phyloP scores from a whole-genome alignment of 2,888 invertebrate species.

The Dryocosmus kuriphilus region DNA sequence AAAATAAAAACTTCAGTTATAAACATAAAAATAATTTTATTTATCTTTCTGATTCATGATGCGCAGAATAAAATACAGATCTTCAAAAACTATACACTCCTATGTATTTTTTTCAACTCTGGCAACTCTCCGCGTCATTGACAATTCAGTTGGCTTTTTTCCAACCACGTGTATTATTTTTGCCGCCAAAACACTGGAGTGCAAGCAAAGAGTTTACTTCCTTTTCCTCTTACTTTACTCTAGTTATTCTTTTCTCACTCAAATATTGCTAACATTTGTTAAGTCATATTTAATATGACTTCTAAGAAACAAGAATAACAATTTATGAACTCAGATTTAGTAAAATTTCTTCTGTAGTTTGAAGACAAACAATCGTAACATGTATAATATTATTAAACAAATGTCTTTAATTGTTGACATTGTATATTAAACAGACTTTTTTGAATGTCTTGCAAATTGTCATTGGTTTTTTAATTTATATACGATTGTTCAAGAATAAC shows the following conservation, averaged over 20 bases:
- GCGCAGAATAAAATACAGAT: constrained; percentile 2
- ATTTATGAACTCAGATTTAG: too few relatives aligned
- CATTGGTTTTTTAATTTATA: not conserved
- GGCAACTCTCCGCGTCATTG: constrained; percentile 2
- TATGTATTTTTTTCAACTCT: not conserved
- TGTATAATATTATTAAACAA: not conserved
- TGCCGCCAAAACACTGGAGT: not conserved
- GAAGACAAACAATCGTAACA: not conserved
- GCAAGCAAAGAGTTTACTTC: not conserved
- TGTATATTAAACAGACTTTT: not conserved
- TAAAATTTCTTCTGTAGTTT: not conserved
- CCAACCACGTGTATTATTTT: not conserved
- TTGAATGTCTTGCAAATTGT: not conserved
- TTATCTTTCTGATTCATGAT: not conserved
- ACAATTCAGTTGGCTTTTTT: not conserved
- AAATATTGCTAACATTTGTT: not conserved
- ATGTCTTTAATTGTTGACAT: not conserved
- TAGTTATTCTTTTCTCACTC: not conserved
- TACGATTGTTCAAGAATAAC: not conserved
- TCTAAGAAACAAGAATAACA: too few relatives aligned
- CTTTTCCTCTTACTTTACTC: not conserved
- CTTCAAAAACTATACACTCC: not conserved
- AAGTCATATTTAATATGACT: too few relatives aligned
- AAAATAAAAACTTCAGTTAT: not conserved
- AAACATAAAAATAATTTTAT: not conserved